These are phyloP conservation scores for Andrena minutula DNA, from an alignment of 2,888 invertebrate genomes.

Conservation along the genomic window DNA sequence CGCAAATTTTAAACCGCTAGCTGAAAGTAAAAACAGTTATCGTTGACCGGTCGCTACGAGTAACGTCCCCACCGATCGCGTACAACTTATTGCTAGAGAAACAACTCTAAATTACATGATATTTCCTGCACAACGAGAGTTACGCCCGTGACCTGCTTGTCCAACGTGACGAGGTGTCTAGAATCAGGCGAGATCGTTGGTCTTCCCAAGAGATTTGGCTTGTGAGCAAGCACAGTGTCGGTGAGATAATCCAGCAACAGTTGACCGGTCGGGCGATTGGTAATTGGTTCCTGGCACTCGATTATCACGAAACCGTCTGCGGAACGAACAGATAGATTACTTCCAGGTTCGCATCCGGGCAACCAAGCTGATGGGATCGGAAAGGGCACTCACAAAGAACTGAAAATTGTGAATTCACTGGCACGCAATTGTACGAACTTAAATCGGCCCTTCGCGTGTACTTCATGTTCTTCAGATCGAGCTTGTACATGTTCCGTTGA, in stretches of 20 bases:
- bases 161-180: slow-evolving; percentile 89
- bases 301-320: slow-evolving; percentile 90
- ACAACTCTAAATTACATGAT: slow-evolving; percentile 85
- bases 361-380: background rate
- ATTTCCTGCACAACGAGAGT: slow-evolving; percentile 89
- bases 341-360: background rate
- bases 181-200: slow-evolving; percentile 91
- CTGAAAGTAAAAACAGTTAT: slow-evolving; percentile 81
- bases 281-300: slow-evolving; percentile 90
- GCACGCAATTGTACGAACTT: slow-evolving; percentile 90
- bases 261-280: slow-evolving; percentile 88
- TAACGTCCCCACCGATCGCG: background rate
- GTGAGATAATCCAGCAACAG: slow-evolving; percentile 90
- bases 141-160: slow-evolving; percentile 87
- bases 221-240: slow-evolving; percentile 89
- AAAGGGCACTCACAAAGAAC: slow-evolving; percentile 88
- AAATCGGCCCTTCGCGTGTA: slow-evolving; percentile 91
- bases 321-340: slow-evolving; percentile 47
- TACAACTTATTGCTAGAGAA: background rate
- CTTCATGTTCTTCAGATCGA: slow-evolving; percentile 90
- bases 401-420: slow-evolving; percentile 89
- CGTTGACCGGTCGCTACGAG: slow-evolving; percentile 15
- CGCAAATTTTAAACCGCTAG: slow-evolving; percentile 88
- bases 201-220: slow-evolving; percentile 88
- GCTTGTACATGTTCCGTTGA: slow-evolving; percentile 90